These are phyloP conservation scores for Tribolium freemani DNA, from an alignment of 2,888 invertebrate species.

Conservation along the genomic window DNA sequence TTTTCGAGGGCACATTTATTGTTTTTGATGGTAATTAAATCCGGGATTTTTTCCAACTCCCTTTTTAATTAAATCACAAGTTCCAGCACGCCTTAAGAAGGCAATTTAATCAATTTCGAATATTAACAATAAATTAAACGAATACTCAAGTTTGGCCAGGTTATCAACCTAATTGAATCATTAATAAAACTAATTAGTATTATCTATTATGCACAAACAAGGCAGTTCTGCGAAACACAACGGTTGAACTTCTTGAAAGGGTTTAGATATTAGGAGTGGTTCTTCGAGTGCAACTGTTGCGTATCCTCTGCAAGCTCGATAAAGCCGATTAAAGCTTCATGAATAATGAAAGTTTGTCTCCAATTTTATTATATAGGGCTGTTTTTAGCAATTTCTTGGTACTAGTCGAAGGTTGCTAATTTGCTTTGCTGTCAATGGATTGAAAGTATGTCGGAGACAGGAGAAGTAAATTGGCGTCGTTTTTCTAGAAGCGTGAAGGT, in stretches of 20 bases:
- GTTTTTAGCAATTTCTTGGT: neutral
- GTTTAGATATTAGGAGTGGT: too few relatives aligned
- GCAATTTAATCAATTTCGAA: neutral
- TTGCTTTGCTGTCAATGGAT: neutral
- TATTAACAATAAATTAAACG: neutral
- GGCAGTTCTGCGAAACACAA: too few relatives aligned
- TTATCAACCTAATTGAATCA: neutral
- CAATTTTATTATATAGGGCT: neutral
- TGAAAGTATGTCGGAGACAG: neutral
- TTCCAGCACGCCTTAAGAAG: neutral
- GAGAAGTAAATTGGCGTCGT: neutral
- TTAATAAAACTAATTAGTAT: neutral
- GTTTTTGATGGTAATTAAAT: constrained; percentile 2
- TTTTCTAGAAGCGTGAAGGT: neutral
- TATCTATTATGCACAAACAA: neutral
- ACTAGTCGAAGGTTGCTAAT: neutral
- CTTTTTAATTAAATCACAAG: neutral
- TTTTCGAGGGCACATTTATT: neutral
- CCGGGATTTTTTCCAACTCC: neutral
- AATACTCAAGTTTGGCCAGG: neutral
- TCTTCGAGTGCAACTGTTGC: neutral
- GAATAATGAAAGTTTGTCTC: neutral
- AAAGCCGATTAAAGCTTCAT: neutral
- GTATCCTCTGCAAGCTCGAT: neutral
- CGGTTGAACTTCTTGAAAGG: neutral